These are phyloP conservation scores for Myoxocephalus aenaeus DNA, from an alignment of 2,797 vertebrate species.

Conservation along the genomic window DNA sequence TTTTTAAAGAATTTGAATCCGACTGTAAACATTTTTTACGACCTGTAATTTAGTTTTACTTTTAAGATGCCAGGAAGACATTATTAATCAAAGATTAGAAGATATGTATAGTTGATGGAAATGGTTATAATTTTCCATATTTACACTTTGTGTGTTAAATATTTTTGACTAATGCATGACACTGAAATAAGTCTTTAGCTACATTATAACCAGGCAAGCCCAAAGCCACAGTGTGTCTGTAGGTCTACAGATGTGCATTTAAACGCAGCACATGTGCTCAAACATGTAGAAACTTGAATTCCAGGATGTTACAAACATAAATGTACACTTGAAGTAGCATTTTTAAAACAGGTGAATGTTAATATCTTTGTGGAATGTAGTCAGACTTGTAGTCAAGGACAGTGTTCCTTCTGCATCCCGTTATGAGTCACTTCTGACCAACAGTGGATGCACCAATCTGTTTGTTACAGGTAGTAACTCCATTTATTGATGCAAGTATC, in stretches of 20 bases:
- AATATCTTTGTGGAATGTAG: constrained; percentile 66
- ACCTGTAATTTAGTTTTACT: background rate
- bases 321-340: constrained; percentile 47
- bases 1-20: constrained; percentile 13
- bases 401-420: constrained; percentile 44
- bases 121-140: constrained; percentile 35
- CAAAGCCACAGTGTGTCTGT: background rate
- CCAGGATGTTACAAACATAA: constrained; percentile 54
- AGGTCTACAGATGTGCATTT: constrained; percentile 24
- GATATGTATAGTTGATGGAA: constrained; percentile 18
- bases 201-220: background rate
- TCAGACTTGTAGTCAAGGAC: constrained; percentile 58
- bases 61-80: constrained; percentile 13
- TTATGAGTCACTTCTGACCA: constrained; percentile 35
- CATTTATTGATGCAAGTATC: constrained; percentile 58
- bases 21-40: constrained; percentile 12
- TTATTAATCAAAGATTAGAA: constrained; percentile 16
- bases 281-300: constrained; percentile 63
- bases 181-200: constrained; percentile 20
- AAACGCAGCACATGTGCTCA: constrained; percentile 31
- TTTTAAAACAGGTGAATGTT: constrained; percentile 52
- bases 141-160: constrained; percentile 20
- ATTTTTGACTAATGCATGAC: constrained; percentile 9
- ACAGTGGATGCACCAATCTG: constrained; percentile 21
- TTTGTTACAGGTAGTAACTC: constrained; percentile 57